Percentiles rank a stretch among this genome's conserved stretches.
phyloP scores from a whole-genome alignment of 2,113 vertebrate species.

The Mirounga angustirostris region DNA sequence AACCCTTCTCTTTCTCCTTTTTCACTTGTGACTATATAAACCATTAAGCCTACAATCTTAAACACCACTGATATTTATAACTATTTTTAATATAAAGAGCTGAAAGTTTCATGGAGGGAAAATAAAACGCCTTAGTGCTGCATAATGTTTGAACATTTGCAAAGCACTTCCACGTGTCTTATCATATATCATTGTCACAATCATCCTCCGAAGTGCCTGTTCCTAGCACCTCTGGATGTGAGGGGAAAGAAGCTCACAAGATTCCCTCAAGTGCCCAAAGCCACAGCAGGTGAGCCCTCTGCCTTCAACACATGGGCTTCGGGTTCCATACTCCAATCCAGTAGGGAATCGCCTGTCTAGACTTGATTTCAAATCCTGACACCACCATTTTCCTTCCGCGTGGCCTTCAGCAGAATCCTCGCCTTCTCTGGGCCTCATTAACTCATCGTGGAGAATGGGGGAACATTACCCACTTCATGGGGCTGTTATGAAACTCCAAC shows the following conservation, averaged over 20 bases:
- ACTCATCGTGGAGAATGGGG: neutral
- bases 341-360: neutral
- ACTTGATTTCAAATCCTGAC: neutral
- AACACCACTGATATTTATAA: neutral
- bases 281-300: neutral
- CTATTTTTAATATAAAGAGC: slow-evolving; percentile 19
- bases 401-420: neutral
- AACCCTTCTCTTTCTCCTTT: neutral
- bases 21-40: neutral
- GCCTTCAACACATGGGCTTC: neutral
- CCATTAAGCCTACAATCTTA: neutral
- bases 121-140: neutral
- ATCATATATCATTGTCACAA: neutral
- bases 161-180: neutral
- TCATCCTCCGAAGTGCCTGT: neutral
- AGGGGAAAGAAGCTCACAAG: neutral
- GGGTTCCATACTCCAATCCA: neutral
- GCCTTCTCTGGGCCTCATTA: neutral
- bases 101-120: neutral
- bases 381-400: neutral
- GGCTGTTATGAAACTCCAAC: neutral
- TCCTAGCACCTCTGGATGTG: neutral
- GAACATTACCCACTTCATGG: neutral
- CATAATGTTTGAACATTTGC: neutral
- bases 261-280: neutral